Percentiles rank a stretch among this genome's conserved stretches.
Evolutionary conservation across 2,888 invertebrate genomes (phyloP).

Genomic region (Himalopsyche anomala): DNA sequence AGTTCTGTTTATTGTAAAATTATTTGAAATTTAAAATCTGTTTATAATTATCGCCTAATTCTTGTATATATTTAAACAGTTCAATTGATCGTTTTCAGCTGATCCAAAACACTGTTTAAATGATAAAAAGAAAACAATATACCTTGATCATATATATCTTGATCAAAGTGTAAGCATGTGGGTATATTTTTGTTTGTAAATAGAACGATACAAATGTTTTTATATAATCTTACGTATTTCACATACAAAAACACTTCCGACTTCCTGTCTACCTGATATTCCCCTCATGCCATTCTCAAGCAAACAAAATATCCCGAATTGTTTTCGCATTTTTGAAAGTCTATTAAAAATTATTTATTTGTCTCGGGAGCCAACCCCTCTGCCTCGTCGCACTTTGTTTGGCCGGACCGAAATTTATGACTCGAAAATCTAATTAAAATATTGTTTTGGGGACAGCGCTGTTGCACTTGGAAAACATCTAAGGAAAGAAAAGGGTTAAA

Average conservation of each 20-base stretch:
- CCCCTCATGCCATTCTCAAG: conserved; percentile 1
- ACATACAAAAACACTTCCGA: conserved; percentile 5
- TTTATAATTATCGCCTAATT: too few relatives aligned
- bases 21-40: too few relatives aligned
- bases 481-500: conserved; percentile 39
- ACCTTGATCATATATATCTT: too few relatives aligned
- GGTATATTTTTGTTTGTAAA: too few relatives aligned
- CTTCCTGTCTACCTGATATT: not conserved
- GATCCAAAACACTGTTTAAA: too few relatives aligned
- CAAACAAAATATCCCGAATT: conserved; percentile 47
- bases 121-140: too few relatives aligned
- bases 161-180: too few relatives aligned
- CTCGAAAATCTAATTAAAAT: conserved; percentile 62
- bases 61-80: too few relatives aligned
- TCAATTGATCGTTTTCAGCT: too few relatives aligned
- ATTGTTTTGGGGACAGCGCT: conserved; percentile 58
- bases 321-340: conserved; percentile 53
- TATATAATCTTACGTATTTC: not conserved
- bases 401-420: conserved; percentile 55
- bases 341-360: conserved; percentile 62
- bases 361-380: conserved; percentile 45
- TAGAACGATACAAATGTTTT: not conserved
- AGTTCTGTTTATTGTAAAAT: too few relatives aligned
- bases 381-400: conserved; percentile 36
- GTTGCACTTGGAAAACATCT: not conserved